phyloP scores from a whole-genome alignment of 2,888 invertebrate genomes.

The Ferdinandea cuprea region DNA sequence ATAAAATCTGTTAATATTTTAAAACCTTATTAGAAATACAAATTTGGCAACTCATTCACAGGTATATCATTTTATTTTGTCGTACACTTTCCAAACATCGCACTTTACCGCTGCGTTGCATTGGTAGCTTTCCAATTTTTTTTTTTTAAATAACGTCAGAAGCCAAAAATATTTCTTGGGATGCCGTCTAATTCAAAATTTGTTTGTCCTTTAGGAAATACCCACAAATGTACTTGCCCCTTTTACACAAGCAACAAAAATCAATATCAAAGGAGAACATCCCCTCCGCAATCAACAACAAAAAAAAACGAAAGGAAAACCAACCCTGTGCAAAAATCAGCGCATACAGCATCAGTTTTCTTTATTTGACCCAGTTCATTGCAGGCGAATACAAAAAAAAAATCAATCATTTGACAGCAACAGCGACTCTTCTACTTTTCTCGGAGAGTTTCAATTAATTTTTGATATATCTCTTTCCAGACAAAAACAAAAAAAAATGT shows the following conservation, averaged over 20 bases:
- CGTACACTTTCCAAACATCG: too few relatives aligned
- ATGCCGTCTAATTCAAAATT: too few relatives aligned
- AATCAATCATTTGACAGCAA: background rate
- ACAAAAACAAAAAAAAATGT: background rate
- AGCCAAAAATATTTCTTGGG: too few relatives aligned
- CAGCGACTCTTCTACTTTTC: background rate
- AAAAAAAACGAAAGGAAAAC: background rate
- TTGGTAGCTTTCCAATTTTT: too few relatives aligned
- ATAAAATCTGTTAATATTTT: too few relatives aligned
- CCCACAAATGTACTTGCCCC: background rate
- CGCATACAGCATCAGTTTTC: slow-evolving; percentile 27
- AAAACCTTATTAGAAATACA: too few relatives aligned
- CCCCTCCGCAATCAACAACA: background rate
- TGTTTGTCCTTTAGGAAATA: background rate
- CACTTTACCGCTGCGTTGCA: too few relatives aligned
- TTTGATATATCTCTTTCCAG: slow-evolving; percentile 5
- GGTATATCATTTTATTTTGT: too few relatives aligned
- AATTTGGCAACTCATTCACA: too few relatives aligned
- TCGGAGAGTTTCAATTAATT: slow-evolving; percentile 6
- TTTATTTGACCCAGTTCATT: slow-evolving; percentile 25
- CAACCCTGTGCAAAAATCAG: background rate
- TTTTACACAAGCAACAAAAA: slow-evolving; percentile 8
- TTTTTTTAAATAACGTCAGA: too few relatives aligned
- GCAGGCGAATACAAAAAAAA: background rate
- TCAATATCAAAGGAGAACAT: slow-evolving; percentile 15